These are phyloP conservation scores for Hipparchia semele DNA, from an alignment of 2,888 invertebrate genomes.

Conservation along the genomic window DNA sequence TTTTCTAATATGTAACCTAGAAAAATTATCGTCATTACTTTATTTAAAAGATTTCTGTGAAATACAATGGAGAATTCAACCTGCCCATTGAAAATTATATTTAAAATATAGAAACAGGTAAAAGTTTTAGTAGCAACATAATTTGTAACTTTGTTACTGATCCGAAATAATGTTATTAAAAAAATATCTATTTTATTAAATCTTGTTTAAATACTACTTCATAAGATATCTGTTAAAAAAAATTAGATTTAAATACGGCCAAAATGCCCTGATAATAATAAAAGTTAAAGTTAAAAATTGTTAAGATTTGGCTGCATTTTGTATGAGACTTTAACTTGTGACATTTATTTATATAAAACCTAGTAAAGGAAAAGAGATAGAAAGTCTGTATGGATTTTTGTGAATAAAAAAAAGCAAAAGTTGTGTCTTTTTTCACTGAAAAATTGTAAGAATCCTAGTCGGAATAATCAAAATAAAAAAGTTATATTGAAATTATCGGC, in stretches of 20 bases:
- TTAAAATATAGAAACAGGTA: neutral
- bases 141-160: slow-evolving; percentile 19
- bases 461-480: no score
- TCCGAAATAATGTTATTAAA: neutral
- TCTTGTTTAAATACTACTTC: slow-evolving; percentile 6
- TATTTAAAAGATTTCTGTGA: no score
- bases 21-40: no score
- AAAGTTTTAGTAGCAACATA: neutral
- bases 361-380: neutral
- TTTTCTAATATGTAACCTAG: neutral
- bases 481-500: no score
- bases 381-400: neutral
- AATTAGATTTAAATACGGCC: slow-evolving; percentile 17
- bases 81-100: no score
- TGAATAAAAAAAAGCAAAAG: neutral
- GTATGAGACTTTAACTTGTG: neutral
- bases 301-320: slow-evolving; percentile 8
- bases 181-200: slow-evolving; percentile 19
- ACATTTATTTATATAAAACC: neutral
- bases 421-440: neutral
- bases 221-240: slow-evolving; percentile 18
- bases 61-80: no score
- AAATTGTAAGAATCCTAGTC: no score
- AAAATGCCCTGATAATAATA: slow-evolving; percentile 31
- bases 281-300: slow-evolving; percentile 23